Evolutionary conservation across 2,888 invertebrate genomes (phyloP).

Genomic region (Andrena haemorrhoa): DNA sequence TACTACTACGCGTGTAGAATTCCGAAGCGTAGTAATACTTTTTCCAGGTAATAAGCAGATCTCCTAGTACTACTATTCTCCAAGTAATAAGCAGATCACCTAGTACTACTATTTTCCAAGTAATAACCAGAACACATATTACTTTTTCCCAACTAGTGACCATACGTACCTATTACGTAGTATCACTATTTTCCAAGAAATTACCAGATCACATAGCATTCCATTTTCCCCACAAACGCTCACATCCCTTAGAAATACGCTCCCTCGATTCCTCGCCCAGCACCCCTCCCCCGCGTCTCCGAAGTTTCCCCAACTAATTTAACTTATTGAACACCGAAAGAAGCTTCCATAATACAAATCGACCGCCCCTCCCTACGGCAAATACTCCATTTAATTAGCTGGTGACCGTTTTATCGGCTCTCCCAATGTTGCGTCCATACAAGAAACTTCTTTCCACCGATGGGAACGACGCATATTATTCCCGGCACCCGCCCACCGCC

Average conservation of each 20-base stretch:
- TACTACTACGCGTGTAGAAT: too few species aligned
- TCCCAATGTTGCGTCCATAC: not conserved
- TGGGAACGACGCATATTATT: conserved; percentile 21
- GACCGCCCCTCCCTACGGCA: not conserved
- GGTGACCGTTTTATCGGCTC: not conserved
- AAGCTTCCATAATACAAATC: not conserved
- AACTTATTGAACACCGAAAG: too few species aligned
- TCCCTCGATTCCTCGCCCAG: not conserved
- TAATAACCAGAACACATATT: not conserved
- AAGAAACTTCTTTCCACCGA: conserved; percentile 13
- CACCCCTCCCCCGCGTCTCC: too few species aligned
- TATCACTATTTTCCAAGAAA: not conserved
- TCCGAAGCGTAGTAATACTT: too few species aligned
- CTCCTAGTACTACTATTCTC: too few species aligned
- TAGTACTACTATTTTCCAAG: too few species aligned
- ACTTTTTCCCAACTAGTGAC: not conserved
- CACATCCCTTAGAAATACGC: not conserved
- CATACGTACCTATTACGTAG: not conserved
- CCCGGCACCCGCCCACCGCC: conserved; percentile 27
- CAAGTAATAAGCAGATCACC: not conserved
- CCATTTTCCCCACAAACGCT: not conserved
- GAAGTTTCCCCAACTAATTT: too few species aligned
- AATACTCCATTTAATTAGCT: not conserved
- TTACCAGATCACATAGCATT: not conserved
- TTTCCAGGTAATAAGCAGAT: too few species aligned